Conservation (phyloP, 2,888 invertebrate species). For the Agrotis ipsilon region DNA sequence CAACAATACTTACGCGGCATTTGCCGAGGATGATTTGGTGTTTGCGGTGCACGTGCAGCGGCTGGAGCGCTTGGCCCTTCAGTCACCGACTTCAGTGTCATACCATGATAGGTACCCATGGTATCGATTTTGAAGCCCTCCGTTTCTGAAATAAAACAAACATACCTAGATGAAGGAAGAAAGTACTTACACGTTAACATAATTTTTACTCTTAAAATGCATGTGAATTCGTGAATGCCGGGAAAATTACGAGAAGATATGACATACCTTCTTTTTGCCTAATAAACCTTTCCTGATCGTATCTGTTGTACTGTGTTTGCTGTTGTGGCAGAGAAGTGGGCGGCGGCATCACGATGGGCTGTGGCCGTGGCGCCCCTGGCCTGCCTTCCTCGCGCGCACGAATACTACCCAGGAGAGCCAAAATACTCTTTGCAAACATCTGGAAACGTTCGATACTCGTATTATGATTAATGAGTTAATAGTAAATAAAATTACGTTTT, state of each 20-base stretch:
- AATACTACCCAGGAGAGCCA: slow-evolving; percentile 97
- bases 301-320: slow-evolving; percentile 98
- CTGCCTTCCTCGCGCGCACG: slow-evolving; percentile 98
- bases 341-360: slow-evolving; percentile 92
- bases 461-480: background rate
- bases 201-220: background rate
- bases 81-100: slow-evolving; percentile 99
- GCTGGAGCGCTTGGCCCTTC: slow-evolving; percentile 95
- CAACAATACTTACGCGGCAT: slow-evolving; percentile 81
- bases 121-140: slow-evolving; percentile 99
- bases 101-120: slow-evolving; percentile 99
- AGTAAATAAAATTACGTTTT: too few species aligned
- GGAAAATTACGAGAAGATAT: background rate
- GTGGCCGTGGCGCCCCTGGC: slow-evolving; percentile 86
- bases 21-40: slow-evolving; percentile 85
- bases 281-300: slow-evolving; percentile 99
- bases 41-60: slow-evolving; percentile 87
- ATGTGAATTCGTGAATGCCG: background rate
- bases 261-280: slow-evolving; percentile 95
- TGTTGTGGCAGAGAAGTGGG: slow-evolving; percentile 93
- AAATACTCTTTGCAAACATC: slow-evolving; percentile 98
- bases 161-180: background rate
- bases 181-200: background rate
- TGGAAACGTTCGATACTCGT: slow-evolving; percentile 70
- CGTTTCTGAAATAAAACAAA: slow-evolving; percentile 93